Evolutionary conservation across 2,113 vertebrate species (phyloP).

Genomic region (Callocephalon fimbriatum): DNA sequence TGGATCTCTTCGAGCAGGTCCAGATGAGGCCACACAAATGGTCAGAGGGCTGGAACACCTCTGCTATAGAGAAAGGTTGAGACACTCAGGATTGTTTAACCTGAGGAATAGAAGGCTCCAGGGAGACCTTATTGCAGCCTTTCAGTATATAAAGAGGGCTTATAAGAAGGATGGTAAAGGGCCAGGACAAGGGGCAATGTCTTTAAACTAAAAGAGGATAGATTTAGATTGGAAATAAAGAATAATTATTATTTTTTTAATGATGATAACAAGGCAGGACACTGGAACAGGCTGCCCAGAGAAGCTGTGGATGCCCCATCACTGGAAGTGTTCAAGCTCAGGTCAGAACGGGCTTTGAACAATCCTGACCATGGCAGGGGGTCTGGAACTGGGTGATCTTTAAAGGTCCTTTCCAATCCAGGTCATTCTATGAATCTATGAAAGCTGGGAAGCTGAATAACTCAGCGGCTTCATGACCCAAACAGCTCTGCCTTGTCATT

Average conservation of each 20-base stretch:
- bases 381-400: neutral
- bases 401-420: neutral
- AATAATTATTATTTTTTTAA: neutral
- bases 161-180: neutral
- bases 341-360: neutral
- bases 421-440: neutral
- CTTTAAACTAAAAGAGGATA: neutral
- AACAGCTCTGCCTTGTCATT: fast-evolving
- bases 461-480: fast-evolving
- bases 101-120: neutral
- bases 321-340: neutral
- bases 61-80: neutral
- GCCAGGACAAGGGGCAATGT: neutral
- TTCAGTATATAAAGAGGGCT: neutral
- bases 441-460: neutral
- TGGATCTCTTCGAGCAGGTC: neutral
- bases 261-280: neutral
- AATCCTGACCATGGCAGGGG: neutral
- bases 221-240: neutral
- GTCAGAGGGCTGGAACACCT: neutral
- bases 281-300: neutral
- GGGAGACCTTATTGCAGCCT: neutral
- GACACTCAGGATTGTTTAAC: neutral
- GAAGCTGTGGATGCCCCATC: neutral
- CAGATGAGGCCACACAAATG: neutral